Base-by-base conservation (phyloP, 2,797 vertebrate species). In the Bradypodion pumilum region DNA sequence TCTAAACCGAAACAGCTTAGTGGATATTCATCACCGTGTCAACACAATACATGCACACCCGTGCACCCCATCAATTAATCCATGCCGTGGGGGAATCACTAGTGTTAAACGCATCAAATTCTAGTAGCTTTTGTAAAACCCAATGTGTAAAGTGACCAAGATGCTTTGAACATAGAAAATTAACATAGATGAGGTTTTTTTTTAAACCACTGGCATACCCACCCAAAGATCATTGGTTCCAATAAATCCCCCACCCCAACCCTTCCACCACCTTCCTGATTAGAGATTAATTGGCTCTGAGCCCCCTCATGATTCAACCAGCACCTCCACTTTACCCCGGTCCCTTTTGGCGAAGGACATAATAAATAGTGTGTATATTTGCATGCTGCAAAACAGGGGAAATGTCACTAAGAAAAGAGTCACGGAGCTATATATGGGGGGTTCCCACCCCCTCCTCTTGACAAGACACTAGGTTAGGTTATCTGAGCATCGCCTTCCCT, bases 281-380 rank as follows among this genome's bases (percentile, higher is more conserved):
- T 81, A 78, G 72, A 85, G 59, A 91, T 75, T 52, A 81, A 72
- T 94, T 92, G 91, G 73, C 89, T 82, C 86, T 79, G 93, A 93
- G 86, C 89, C 86, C 70, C 76, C 88, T 74, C 80, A 87, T 80
- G 81, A 60, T 74, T 72, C 65, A 0, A 86, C 85, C 66, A 81
- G 83, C 88, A 66, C 79, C 84, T 5, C 80, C 3, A 52, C 46
- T 2, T 1, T 74, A 42, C 89, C 82, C 91, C 88, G 84, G 52
- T 86, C 93, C 52, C 8, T 12, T 78, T 76, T 89, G 88, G 89
- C 88, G 92, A 93, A 92, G 89, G 88, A 93, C 79, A 46, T 74
- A 96, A 96, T 96, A 96, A 96, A 96, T 96, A 96, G 92, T 94
- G 91, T 91, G 89, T 87, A 93, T 91, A n/a, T 92, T 92, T 88